A percentile compares a stretch with the other conserved stretches of the same genome.
These are phyloP conservation scores for Babyrousa celebensis DNA, from an alignment of 2,797 vertebrate species.

Conservation along the genomic window DNA sequence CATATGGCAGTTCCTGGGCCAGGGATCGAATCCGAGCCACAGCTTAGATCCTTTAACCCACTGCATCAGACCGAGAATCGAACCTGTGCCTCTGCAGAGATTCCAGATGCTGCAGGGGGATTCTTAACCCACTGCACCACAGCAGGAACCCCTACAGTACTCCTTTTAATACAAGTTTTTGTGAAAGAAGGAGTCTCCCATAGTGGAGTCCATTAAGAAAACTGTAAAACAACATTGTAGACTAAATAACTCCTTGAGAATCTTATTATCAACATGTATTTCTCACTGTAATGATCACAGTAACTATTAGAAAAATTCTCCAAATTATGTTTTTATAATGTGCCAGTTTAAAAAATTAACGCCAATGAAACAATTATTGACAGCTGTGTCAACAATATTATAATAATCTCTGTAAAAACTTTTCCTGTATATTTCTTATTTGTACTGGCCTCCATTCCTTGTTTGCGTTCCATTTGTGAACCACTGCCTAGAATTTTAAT, in stretches of 20 bases:
- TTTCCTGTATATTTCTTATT: slow-evolving; percentile 61
- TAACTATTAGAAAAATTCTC: not conserved
- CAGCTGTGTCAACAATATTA: not conserved
- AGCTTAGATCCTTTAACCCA: no score
- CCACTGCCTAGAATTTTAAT: slow-evolving; percentile 89
- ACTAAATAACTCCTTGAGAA: not conserved
- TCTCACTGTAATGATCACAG: not conserved
- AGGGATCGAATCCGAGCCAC: no score
- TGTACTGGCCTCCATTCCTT: slow-evolving; percentile 80
- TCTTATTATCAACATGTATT: not conserved
- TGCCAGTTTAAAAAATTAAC: not conserved
- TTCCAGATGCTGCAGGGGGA: no score
- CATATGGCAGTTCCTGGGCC: no score
- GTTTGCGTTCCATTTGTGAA: slow-evolving; percentile 77
- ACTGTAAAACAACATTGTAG: not conserved
- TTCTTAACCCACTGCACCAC: no score
- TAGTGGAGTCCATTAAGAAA: not conserved
- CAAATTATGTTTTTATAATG: not conserved
- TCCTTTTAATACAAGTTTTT: slow-evolving; percentile 4
- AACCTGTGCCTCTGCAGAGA: no score
- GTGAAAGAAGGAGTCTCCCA: not conserved
- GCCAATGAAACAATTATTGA: not conserved
- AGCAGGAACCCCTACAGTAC: not conserved
- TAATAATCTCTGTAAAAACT: not conserved
- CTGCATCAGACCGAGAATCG: no score